Evolutionary conservation across 2,797 vertebrate genomes (phyloP).

Genomic region (Yasuhikotakia modesta): DNA sequence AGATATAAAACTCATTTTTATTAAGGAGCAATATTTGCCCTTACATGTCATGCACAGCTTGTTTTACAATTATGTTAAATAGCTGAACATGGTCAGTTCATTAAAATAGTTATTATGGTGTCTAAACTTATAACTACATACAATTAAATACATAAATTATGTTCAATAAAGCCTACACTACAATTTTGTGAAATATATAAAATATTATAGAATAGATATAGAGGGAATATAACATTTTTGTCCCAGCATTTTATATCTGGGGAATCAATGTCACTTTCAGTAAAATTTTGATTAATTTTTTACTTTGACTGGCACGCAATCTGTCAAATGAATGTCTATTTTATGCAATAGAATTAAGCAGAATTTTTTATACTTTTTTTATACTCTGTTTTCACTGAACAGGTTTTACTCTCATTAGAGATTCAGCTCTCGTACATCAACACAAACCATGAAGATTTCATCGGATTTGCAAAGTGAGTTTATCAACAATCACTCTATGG

Average conservation of each 20-base stretch:
- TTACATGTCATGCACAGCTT: no score
- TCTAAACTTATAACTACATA: no score
- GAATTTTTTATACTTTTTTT: neutral
- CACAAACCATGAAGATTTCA: conserved; percentile 94
- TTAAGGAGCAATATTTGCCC: no score
- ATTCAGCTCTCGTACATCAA: conserved; percentile 95
- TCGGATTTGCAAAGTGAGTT: conserved; percentile 90
- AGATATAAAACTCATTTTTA: conserved; percentile 12
- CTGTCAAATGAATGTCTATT: no score
- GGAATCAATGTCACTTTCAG: no score
- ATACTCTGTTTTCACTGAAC: neutral
- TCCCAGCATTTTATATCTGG: no score
- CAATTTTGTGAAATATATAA: no score
- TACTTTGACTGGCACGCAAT: neutral
- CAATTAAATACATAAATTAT: no score
- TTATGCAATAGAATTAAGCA: neutral
- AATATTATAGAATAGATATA: no score
- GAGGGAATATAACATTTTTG: no score
- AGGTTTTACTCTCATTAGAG: conserved; percentile 89
- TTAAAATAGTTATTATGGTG: neutral
- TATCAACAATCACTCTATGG: neutral
- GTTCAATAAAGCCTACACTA: no score
- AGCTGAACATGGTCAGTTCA: neutral
- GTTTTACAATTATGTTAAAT: neutral
- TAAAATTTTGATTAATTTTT: no score